phyloP scores from a whole-genome alignment of 2,113 vertebrate genomes.

The Bos indicus region DNA sequence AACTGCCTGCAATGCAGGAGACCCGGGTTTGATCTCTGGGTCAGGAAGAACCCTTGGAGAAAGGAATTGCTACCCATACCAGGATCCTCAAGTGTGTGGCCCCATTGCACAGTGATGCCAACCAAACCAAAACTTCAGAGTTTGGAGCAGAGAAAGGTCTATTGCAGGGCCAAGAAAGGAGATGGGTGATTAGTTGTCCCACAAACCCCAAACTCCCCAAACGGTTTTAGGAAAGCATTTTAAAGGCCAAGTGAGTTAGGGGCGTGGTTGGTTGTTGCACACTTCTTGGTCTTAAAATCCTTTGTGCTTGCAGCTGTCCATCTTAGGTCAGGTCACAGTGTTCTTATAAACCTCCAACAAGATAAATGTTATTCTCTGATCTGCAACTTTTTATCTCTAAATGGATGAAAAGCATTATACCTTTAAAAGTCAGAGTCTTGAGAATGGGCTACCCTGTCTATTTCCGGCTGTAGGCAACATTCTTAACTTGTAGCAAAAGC shows the following conservation, averaged over 20 bases:
- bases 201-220: not conserved
- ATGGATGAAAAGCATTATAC: not conserved
- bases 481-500: not conserved
- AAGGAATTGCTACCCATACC: not conserved
- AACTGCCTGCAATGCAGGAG: not conserved
- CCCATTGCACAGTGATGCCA: not conserved
- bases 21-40: fast-evolving
- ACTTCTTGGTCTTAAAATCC: not conserved
- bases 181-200: not conserved
- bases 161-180: not conserved
- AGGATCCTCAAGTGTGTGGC: not conserved
- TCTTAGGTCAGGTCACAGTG: not conserved
- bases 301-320: not conserved
- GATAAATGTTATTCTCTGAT: not conserved
- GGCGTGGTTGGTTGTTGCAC: fast-evolving
- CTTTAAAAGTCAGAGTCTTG: not conserved
- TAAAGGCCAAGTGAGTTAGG: not conserved
- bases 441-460: not conserved
- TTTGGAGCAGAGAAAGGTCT: not conserved
- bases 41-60: not conserved
- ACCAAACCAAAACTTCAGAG: not conserved
- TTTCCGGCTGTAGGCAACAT: not conserved
- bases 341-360: not conserved
- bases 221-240: not conserved
- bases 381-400: not conserved